Base-by-base conservation (phyloP, 35 echinoderm and acorn worm species). In the Apostichopus japonicus region DNA sequence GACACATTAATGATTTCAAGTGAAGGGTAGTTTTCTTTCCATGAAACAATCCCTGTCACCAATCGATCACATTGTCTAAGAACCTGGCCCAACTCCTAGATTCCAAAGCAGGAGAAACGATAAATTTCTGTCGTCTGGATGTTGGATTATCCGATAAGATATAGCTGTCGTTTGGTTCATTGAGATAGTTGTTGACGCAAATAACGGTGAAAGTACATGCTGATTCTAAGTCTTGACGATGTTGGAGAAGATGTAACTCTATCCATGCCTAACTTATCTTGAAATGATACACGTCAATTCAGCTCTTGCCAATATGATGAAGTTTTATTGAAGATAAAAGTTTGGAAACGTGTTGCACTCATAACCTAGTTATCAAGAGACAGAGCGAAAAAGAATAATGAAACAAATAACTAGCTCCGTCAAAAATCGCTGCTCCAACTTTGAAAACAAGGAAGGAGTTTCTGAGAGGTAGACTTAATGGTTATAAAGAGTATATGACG, bases 281-380 rank as follows among this genome's bases (percentile, higher is more conserved):
- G 71, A 75, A 61, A 23, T 75, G 22, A 75, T 75, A 23, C 71
- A 75, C 71, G 71, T 75, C 17, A 75, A 75, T 75, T 75, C 71
- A n/a, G 22, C 71, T 23, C 71, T 7, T 75, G 22, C 71, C 71
- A n/a, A 19, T 75, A 19, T 15, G 71, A 75, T 75, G n/a, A 75
- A 14, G 7, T 19, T 75, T 75, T 75, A 75, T 24, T 24, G 15
- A 19, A 7, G 15, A 75, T 75, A 15, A 61, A 75, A 67, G 63
- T 19, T 75, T 7, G 71, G 17, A 23, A 23, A 75, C 71, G 71
- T n/a, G 71, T 75, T 75, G 15, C 71, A 19, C 71, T 75, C 71
- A 19, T 75, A 75, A 75, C 71, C 71, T 75, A 75, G 71, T 75
- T 75, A 75, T 75, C 17, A 23, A 75, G 71, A 75, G 71, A 75